These are phyloP conservation scores for Sarcophilus harrisii DNA, from an alignment of 2,797 vertebrate genomes.

Conservation along the genomic window DNA sequence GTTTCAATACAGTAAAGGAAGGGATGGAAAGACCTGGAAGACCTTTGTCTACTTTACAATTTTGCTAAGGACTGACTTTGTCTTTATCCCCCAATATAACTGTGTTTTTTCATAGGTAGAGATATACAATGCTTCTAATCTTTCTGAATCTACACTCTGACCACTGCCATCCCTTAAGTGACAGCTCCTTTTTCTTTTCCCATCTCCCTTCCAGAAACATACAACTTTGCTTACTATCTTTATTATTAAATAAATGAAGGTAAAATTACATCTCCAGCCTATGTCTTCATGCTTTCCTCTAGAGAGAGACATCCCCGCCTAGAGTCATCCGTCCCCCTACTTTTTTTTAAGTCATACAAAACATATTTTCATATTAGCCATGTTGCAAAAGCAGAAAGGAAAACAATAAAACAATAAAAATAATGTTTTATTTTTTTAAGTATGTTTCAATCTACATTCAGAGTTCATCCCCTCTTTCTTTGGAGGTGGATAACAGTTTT, in stretches of 20 bases:
- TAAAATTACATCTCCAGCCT: too few species aligned
- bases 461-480: background rate
- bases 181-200: accelerated
- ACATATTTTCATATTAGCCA: background rate
- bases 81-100: background rate
- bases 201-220: background rate
- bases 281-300: background rate
- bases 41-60: background rate
- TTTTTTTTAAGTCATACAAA: background rate
- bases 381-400: background rate
- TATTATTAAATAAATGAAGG: background rate
- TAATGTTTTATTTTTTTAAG: background rate
- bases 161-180: accelerated
- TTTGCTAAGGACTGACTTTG: background rate
- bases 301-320: background rate
- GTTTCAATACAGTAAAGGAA: background rate
- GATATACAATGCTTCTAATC: background rate
- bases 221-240: background rate
- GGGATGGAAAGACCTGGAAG: background rate
- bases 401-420: background rate
- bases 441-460: background rate
- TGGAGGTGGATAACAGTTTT: background rate
- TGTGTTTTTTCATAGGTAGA: background rate
- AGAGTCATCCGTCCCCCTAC: background rate
- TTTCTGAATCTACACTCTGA: background rate